Percentiles rank a stretch among this genome's conserved stretches.
Evolutionary conservation across 2,797 vertebrate genomes (phyloP).

Genomic region (Kryptolebias ocellatus): DNA sequence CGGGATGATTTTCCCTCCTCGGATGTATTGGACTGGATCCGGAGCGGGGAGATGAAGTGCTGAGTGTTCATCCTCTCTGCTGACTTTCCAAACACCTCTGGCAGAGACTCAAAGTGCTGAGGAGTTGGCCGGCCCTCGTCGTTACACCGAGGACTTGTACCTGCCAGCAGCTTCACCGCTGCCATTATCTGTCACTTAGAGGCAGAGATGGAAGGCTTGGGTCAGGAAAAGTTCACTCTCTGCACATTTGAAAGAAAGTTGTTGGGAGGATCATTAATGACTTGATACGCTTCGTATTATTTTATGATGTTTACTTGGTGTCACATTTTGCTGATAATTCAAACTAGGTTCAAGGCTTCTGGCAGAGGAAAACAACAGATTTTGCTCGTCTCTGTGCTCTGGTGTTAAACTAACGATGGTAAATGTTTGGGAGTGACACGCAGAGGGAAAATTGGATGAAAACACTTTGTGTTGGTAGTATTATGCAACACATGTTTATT

Average conservation of each 20-base stretch:
- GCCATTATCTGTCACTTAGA: conserved; percentile 58
- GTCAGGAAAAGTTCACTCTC: conserved; percentile 40
- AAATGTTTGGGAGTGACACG: background rate
- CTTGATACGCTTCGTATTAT: background rate
- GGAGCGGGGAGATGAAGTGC: conserved; percentile 48
- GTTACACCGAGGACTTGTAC: conserved; percentile 28
- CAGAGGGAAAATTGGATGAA: background rate
- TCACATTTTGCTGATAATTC: background rate
- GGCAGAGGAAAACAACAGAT: background rate
- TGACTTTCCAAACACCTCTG: conserved; percentile 66
- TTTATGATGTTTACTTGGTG: background rate
- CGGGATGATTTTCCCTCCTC: conserved; percentile 1
- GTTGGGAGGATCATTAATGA: conserved; percentile 1
- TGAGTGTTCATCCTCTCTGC: conserved; percentile 65
- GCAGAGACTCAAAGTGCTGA: conserved; percentile 52
- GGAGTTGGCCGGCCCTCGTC: conserved; percentile 30
- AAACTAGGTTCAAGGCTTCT: background rate
- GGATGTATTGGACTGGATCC: conserved; percentile 36
- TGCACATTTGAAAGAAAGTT: conserved; percentile 15
- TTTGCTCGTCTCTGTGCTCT: background rate
- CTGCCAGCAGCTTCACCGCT: conserved; percentile 44
- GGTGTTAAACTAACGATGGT: conserved; percentile 6
- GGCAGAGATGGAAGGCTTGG: conserved; percentile 25
- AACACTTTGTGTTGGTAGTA: conserved; percentile 2
- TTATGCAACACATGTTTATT: conserved; percentile 4